A percentile compares a stretch with the other conserved stretches of the same genome.
phyloP scores from a whole-genome alignment of 2,113 vertebrate genomes.

The Corythaeola cristata region DNA sequence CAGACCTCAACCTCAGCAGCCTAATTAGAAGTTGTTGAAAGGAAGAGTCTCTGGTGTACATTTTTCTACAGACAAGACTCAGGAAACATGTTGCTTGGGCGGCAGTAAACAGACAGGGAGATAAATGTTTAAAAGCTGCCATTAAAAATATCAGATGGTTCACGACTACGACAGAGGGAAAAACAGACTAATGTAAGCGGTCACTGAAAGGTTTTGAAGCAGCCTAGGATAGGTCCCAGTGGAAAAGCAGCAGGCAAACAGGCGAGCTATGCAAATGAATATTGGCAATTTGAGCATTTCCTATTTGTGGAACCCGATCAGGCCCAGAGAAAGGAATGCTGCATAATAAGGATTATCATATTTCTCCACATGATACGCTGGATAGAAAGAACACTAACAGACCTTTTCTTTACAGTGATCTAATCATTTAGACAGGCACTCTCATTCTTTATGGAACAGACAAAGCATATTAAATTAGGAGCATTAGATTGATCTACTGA shows the following conservation, averaged over 20 bases:
- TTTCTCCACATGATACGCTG: slow-evolving; percentile 19
- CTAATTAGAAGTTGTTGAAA: slow-evolving; percentile 64
- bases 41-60: slow-evolving; percentile 41
- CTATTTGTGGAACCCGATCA: slow-evolving; percentile 21
- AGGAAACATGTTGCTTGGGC: slow-evolving; percentile 37
- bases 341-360: slow-evolving; percentile 36
- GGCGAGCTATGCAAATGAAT: not conserved
- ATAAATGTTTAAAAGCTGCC: slow-evolving; percentile 52
- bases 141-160: slow-evolving; percentile 12
- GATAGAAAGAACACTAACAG: not conserved
- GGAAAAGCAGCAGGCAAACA: slow-evolving; percentile 8
- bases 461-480: slow-evolving; percentile 55
- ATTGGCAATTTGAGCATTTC: slow-evolving; percentile 37
- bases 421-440: slow-evolving; percentile 42
- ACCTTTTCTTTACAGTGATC: slow-evolving; percentile 14
- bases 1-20: slow-evolving; percentile 31
- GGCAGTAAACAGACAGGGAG: slow-evolving; percentile 44
- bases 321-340: not conserved
- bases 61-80: slow-evolving; percentile 48
- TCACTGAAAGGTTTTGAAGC: slow-evolving; percentile 34
- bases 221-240: slow-evolving; percentile 11
- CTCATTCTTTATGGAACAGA: slow-evolving; percentile 50
- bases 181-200: slow-evolving; percentile 22
- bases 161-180: not conserved
- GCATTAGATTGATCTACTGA: slow-evolving; percentile 35